These are phyloP conservation scores for Caenorhabditis drosophilae DNA, from an alignment of 2,888 invertebrate species.

Conservation along the genomic window DNA sequence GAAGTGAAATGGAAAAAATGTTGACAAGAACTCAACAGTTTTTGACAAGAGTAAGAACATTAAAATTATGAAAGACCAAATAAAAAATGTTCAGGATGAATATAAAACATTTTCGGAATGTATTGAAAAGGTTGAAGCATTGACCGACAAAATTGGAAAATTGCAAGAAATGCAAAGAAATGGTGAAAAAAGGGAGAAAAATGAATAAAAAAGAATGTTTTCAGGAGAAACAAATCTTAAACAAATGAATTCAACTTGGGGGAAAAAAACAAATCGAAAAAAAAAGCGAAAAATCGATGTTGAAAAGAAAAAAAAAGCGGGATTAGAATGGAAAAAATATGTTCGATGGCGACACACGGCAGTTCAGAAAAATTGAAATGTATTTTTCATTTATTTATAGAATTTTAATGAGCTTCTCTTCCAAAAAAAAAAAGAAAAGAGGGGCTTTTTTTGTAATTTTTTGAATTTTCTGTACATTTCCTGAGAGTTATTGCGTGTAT, in stretches of 20 bases:
- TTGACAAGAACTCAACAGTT: constrained; percentile 46
- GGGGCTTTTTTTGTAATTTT: too few species aligned
- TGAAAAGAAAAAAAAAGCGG: constrained; percentile 13
- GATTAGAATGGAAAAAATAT: constrained; percentile 22
- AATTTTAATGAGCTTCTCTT: too few species aligned
- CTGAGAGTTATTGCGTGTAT: too few species aligned
- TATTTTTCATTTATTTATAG: neutral
- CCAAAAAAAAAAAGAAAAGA: too few species aligned
- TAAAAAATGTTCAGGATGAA: constrained; percentile 22
- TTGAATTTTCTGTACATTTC: too few species aligned
- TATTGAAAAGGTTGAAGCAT: constrained; percentile 33
- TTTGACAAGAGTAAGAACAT: constrained; percentile 17
- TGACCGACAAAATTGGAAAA: constrained; percentile 42
- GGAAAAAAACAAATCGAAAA: constrained; percentile 3
- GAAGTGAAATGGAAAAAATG: constrained; percentile 29
- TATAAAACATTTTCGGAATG: constrained; percentile 6
- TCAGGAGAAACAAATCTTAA: constrained; percentile 28
- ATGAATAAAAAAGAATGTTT: neutral
- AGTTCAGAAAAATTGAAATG: neutral
- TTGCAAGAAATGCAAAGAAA: constrained; percentile 49
- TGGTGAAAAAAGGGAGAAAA: constrained; percentile 22
- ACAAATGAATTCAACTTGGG: constrained; percentile 13
- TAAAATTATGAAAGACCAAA: constrained; percentile 6
- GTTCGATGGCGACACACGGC: constrained; percentile 11
- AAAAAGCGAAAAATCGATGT: constrained; percentile 19